These are phyloP conservation scores for Drosophila incognita DNA, from an alignment of 2,888 invertebrate species.

Conservation along the genomic window DNA sequence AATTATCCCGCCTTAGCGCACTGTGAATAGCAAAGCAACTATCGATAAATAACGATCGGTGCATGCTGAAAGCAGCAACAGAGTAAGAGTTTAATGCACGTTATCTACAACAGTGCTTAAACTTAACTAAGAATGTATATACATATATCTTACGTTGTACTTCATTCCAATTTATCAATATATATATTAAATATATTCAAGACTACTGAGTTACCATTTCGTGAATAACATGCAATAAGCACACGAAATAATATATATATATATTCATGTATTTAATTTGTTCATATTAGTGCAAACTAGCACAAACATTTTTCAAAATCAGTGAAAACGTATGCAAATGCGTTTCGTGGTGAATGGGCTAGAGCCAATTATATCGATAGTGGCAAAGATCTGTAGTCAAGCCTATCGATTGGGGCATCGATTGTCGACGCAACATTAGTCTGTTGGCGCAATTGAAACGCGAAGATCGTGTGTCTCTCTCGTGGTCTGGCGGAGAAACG, in stretches of 20 bases:
- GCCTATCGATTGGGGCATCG: conserved; percentile 39
- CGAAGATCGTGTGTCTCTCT: conserved; percentile 51
- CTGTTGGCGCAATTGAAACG: conserved; percentile 66
- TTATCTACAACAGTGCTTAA: neutral
- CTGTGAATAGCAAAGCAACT: conserved; percentile 22
- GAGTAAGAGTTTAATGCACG: neutral
- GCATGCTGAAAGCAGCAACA: neutral
- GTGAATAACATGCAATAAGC: neutral
- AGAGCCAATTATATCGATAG: conserved; percentile 20
- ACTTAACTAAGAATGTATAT: neutral
- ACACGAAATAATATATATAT: neutral
- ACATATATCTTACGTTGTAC: neutral
- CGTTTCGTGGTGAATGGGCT: conserved; percentile 26
- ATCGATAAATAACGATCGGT: conserved; percentile 51
- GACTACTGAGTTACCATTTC: neutral
- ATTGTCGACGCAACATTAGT: conserved; percentile 49
- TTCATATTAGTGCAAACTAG: neutral
- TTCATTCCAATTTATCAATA: neutral
- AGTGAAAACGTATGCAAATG: neutral
- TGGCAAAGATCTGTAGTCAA: neutral
- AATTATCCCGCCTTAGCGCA: conserved; percentile 22
- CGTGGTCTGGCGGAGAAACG: conserved; percentile 42
- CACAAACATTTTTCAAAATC: neutral
- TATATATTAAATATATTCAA: neutral
- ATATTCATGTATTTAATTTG: neutral